These are phyloP conservation scores for Trichonephila clavata DNA, from an alignment of 1,140 invertebrate species.

Conservation along the genomic window DNA sequence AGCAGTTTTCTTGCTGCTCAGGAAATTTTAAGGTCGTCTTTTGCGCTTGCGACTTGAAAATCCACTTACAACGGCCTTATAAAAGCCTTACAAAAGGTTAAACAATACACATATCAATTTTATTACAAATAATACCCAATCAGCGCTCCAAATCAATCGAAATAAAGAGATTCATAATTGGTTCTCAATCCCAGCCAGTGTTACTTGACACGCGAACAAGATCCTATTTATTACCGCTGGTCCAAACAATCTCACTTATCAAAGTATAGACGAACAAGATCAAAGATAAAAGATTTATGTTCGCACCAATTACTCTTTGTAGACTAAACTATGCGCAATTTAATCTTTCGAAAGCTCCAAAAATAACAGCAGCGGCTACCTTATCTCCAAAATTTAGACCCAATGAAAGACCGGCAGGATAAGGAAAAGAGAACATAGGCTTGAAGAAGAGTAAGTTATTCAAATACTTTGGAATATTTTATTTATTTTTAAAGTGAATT, in stretches of 20 bases:
- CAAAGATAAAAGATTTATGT: slow-evolving; percentile 13
- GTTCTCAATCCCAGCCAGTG: background rate
- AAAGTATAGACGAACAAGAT: background rate
- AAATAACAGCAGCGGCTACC: background rate
- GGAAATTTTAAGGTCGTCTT: too few relatives aligned
- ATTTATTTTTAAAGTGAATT: too few relatives aligned
- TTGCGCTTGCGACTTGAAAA: too few relatives aligned
- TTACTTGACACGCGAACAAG: background rate
- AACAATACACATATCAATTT: too few relatives aligned
- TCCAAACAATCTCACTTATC: slow-evolving; percentile 10
- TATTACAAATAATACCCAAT: too few relatives aligned
- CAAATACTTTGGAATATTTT: too few relatives aligned
- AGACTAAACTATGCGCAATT: slow-evolving; percentile 7
- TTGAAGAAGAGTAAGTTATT: too few relatives aligned
- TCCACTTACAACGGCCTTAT: too few relatives aligned
- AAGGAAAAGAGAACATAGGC: background rate
- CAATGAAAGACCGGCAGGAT: background rate
- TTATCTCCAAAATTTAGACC: slow-evolving; percentile 16
- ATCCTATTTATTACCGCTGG: background rate
- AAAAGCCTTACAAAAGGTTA: too few relatives aligned
- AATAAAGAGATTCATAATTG: background rate
- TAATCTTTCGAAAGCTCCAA: slow-evolving; percentile 18
- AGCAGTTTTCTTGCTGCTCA: too few relatives aligned
- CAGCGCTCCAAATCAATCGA: too few relatives aligned
- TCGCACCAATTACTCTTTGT: slow-evolving; percentile 3